Conservation (phyloP, 2,888 invertebrate species). For the Odontocerum albicorne region DNA sequence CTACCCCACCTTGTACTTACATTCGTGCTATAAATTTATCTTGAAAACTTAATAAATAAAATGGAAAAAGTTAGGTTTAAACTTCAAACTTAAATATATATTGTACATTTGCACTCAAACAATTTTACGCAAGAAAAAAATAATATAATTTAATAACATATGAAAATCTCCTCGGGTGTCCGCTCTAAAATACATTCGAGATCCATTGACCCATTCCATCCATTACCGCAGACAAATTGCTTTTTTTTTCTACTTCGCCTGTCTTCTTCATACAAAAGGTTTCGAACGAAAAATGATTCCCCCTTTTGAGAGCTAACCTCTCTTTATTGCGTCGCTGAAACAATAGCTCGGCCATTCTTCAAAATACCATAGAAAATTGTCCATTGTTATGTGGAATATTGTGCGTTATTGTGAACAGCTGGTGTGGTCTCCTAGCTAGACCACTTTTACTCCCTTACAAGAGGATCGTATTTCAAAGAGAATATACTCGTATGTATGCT, state of each 20-base stretch:
- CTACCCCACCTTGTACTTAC: no score
- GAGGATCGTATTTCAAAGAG: slow-evolving; percentile 9
- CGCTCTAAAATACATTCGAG: no score
- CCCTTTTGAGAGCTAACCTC: slow-evolving; percentile 2
- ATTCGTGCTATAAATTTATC: no score
- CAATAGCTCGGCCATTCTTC: slow-evolving; percentile 16
- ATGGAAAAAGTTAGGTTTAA: no score
- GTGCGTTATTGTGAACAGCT: slow-evolving; percentile 10
- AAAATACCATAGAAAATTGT: slow-evolving; percentile 20
- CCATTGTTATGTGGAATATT: slow-evolving; percentile 14
- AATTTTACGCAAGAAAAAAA: no score
- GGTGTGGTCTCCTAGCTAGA: slow-evolving; percentile 7
- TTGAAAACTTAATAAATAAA: no score
- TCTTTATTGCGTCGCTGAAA: slow-evolving; percentile 15
- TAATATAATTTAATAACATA: no score
- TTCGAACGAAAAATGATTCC: slow-evolving; percentile 3
- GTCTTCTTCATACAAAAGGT: background rate
- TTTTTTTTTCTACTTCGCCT: slow-evolving; percentile 10
- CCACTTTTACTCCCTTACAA: background rate
- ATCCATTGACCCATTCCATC: background rate
- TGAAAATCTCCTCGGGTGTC: no score
- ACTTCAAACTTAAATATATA: no score
- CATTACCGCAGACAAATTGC: slow-evolving; percentile 11
- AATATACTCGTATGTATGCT: no score
- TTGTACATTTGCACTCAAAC: no score